A percentile compares a stretch with the other conserved stretches of the same genome.
phyloP scores from a whole-genome alignment of 2,888 invertebrate species.

The Brachycybe producta region DNA sequence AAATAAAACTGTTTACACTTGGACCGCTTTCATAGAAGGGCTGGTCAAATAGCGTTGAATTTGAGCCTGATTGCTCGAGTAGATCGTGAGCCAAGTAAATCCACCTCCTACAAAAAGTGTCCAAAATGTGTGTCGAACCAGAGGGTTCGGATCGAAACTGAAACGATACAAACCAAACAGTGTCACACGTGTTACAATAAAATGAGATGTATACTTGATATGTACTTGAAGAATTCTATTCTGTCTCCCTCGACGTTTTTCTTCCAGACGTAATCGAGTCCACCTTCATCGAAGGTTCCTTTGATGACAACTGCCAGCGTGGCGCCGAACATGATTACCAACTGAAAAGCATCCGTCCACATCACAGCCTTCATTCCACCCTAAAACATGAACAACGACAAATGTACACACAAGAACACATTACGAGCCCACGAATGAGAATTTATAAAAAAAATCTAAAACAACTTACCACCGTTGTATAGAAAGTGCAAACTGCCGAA shows the following conservation, averaged over 20 bases:
- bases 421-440: no score
- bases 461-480: conserved; percentile 54
- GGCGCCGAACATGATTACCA: conserved; percentile 57
- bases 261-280: conserved; percentile 46
- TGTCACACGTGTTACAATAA: no score
- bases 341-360: conserved; percentile 67
- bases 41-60: conserved; percentile 85
- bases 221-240: conserved; percentile 58
- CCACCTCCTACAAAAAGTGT: conserved; percentile 68
- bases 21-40: conserved; percentile 37
- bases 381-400: conserved; percentile 23
- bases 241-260: conserved; percentile 48
- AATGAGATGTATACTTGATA: neutral
- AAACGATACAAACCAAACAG: no score
- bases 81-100: conserved; percentile 83
- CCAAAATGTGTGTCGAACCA: conserved; percentile 79
- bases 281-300: conserved; percentile 53
- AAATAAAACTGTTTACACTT: no score
- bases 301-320: conserved; percentile 50
- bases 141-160: conserved; percentile 52
- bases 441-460: no score
- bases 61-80: conserved; percentile 85
- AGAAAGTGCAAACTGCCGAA: conserved; percentile 79
- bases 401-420: neutral
- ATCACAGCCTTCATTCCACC: conserved; percentile 78